These are phyloP conservation scores for Myopa testacea DNA, from an alignment of 2,888 invertebrate genomes.

Conservation along the genomic window DNA sequence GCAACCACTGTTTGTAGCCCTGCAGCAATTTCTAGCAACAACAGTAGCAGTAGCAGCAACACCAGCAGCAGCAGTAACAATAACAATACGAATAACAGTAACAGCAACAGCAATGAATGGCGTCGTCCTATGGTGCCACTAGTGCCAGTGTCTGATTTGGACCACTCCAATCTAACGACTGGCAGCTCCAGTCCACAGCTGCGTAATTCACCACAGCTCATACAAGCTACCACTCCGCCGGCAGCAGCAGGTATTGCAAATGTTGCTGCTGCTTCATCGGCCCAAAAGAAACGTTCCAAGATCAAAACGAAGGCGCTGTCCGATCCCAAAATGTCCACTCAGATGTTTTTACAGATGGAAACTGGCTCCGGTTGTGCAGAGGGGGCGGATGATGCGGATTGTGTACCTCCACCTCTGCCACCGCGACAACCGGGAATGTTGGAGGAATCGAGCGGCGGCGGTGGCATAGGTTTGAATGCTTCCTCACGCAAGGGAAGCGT, in stretches of 20 bases:
- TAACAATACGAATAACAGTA: slow-evolving; percentile 34
- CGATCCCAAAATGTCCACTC: slow-evolving; percentile 69
- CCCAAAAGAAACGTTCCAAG: slow-evolving; percentile 57
- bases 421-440: slow-evolving; percentile 71
- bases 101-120: slow-evolving; percentile 47
- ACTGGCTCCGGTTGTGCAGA: slow-evolving; percentile 41
- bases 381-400: slow-evolving; percentile 51
- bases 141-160: slow-evolving; percentile 66
- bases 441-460: slow-evolving; percentile 55
- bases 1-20: slow-evolving; percentile 27
- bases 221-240: slow-evolving; percentile 15
- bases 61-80: slow-evolving; percentile 33
- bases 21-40: slow-evolving; percentile 4
- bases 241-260: slow-evolving; percentile 42
- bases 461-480: neutral
- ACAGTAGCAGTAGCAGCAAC: slow-evolving; percentile 19
- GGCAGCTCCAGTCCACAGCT: slow-evolving; percentile 33
- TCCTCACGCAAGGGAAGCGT: slow-evolving; percentile 56
- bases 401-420: slow-evolving; percentile 72
- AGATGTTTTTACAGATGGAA: slow-evolving; percentile 69
- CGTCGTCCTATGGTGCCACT: slow-evolving; percentile 48
- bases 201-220: slow-evolving; percentile 49
- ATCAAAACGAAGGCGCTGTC: slow-evolving; percentile 68
- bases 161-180: slow-evolving; percentile 57
- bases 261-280: slow-evolving; percentile 29